A percentile compares a stretch with the other conserved stretches of the same genome.
These are phyloP conservation scores for Caenorhabditis drosophilae DNA, from an alignment of 2,888 invertebrate species.

Conservation along the genomic window DNA sequence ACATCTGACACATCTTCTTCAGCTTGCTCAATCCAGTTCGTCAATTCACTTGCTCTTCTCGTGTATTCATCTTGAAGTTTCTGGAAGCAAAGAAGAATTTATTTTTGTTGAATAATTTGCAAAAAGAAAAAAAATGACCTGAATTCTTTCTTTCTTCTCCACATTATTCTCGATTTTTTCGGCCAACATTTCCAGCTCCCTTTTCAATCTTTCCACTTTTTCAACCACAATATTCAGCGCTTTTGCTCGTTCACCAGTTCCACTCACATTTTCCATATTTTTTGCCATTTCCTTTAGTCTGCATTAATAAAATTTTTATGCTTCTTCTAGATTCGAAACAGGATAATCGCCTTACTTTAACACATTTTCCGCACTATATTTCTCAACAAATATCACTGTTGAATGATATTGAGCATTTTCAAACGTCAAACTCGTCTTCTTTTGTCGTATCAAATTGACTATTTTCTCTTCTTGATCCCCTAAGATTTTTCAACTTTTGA, in stretches of 20 bases:
- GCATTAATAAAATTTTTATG: not conserved
- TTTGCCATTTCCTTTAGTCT: not conserved
- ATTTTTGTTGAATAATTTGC: no score
- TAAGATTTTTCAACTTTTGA: not conserved
- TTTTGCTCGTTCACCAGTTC: slow-evolving; percentile 5
- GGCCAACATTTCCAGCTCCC: slow-evolving; percentile 8
- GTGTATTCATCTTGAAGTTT: slow-evolving; percentile 22
- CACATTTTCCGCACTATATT: slow-evolving; percentile 8
- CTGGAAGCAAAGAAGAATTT: no score
- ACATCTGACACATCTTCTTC: slow-evolving; percentile 27
- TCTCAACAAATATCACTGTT: slow-evolving; percentile 15
- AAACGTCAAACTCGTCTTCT: slow-evolving; percentile 12
- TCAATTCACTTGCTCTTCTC: slow-evolving; percentile 13
- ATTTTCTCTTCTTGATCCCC: slow-evolving; percentile 22
- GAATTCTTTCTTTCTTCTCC: slow-evolving; percentile 6
- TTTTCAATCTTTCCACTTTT: slow-evolving; percentile 13
- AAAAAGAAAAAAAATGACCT: no score
- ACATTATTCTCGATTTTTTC: slow-evolving; percentile 13
- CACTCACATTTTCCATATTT: not conserved
- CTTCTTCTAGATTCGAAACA: not conserved
- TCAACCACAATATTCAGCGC: slow-evolving; percentile 12
- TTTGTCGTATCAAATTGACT: slow-evolving; percentile 13
- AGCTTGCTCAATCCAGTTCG: slow-evolving; percentile 26
- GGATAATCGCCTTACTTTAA: not conserved
- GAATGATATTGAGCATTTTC: slow-evolving; percentile 21